Conservation (phyloP, 2,888 invertebrate genomes). For the Yponomeuta evonymella region DNA sequence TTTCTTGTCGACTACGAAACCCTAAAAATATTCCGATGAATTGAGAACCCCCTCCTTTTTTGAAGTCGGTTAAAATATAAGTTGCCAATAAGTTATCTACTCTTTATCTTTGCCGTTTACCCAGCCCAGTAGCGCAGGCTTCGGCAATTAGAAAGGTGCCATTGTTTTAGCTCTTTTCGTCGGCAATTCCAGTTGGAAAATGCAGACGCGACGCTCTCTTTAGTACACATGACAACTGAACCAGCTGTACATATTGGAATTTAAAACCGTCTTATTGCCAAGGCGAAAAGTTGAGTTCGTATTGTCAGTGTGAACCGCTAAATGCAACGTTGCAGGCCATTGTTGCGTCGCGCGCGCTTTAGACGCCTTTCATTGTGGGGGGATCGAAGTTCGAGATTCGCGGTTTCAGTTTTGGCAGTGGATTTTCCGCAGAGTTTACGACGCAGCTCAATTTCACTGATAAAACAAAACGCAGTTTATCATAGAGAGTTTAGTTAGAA, state of each 20-base stretch:
- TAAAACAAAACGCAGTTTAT: too few species aligned
- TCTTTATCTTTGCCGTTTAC: neutral
- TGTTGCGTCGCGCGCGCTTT: neutral
- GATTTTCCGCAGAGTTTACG: neutral
- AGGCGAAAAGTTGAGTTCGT: too few species aligned
- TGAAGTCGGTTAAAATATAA: neutral
- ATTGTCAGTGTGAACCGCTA: neutral
- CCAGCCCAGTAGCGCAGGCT: conserved; percentile 18
- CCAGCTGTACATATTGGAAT: too few species aligned
- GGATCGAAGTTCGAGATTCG: neutral
- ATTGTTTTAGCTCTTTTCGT: conserved; percentile 53
- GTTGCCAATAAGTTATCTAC: neutral
- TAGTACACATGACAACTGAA: neutral
- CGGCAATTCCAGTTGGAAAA: conserved; percentile 45
- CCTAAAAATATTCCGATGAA: too few species aligned
- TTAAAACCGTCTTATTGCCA: too few species aligned
- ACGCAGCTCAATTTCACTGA: too few species aligned
- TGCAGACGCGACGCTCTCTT: conserved; percentile 18
- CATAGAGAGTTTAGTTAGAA: too few species aligned
- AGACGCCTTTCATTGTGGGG: neutral
- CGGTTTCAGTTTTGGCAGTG: neutral
- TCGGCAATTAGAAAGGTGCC: conserved; percentile 35
- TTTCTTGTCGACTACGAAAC: too few species aligned
- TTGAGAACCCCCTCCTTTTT: too few species aligned
- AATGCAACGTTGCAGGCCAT: neutral